Base-by-base conservation (phyloP, 2,888 invertebrate species). In the Drosophila macrospina region DNA sequence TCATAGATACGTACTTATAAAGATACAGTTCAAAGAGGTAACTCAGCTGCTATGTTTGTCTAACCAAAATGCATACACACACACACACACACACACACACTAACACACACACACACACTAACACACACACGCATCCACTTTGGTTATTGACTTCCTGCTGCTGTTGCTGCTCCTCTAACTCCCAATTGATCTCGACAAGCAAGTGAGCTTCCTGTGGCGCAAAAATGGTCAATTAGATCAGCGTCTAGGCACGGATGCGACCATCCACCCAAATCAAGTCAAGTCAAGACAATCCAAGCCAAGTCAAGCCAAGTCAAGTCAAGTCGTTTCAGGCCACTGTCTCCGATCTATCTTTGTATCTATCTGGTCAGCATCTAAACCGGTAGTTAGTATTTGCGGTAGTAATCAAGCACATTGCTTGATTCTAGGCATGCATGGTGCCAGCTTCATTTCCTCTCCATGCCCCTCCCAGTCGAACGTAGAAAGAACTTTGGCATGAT, bases 301-400 rank as follows among this genome's bases (percentile, higher is more conserved):
- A 26, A 45, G 26, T 13, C 39, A 28, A 50, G 34, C 24, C 59
- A 44, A 57, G 42, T 5, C 52, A 44, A 56, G 32, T 57, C 30
- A 26, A 56, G 16, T 56, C 30, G 26, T n/a, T 20, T 30, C 50
- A n/a, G 50, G 54, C 36, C 60, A 42, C 44, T 32, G 39, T 34
- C 41, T 32, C 28, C 32, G 28, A 39, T 41, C 32, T 36, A 39
- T 62, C 55, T 39, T 10, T 61, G 36, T 36, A 47, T 62, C 39
- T 65, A 83, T 84, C 75, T 70, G 73, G 60, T 67, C 69, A 66
- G 80, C 66, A 83, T 86, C 82, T 80, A 83, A 83, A 83, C 82
- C 82, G 82, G 82, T 83, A 83, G 82, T 83, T 86, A 81, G 87
- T 83, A 83, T 87, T 83, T 83, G 83, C 82, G 85, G 82, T 83